Conservation (phyloP, 2,797 vertebrate species). For the Chelmon rostratus region DNA sequence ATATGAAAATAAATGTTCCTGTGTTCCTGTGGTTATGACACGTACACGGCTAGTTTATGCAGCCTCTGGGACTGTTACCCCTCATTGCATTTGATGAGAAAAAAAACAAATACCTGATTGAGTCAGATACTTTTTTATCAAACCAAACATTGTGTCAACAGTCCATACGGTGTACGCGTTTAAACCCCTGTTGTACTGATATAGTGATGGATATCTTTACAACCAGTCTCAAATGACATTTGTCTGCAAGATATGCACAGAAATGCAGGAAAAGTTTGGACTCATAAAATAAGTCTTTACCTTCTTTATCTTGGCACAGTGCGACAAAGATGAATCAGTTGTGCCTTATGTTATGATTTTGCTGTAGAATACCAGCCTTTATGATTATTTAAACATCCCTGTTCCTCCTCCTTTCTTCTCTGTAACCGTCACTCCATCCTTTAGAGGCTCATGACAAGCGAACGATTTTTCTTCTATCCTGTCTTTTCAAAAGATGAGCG, state of each 20-base stretch:
- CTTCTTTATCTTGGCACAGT: constrained; percentile 4
- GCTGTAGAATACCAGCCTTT: constrained; percentile 10
- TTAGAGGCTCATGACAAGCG: constrained; percentile 39
- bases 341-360: constrained; percentile 2
- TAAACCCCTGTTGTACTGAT: constrained; percentile 24
- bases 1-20: constrained; percentile 79
- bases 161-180: constrained; percentile 32
- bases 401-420: constrained; percentile 6
- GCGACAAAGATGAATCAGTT: constrained; percentile 16
- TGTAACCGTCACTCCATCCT: constrained; percentile 33
- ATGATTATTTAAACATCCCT: constrained; percentile 14
- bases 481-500: constrained; percentile 60
- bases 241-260: constrained; percentile 10
- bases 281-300: background rate
- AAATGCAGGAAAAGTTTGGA: constrained; percentile 7
- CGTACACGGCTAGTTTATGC: constrained; percentile 49
- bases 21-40: constrained; percentile 45
- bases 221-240: constrained; percentile 19
- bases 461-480: constrained; percentile 26
- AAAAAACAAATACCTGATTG: constrained; percentile 65
- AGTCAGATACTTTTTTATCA: constrained; percentile 57
- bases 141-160: constrained; percentile 59
- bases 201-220: constrained; percentile 52
- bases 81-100: constrained; percentile 65
- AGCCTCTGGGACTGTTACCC: constrained; percentile 59